Conservation (phyloP, 2,888 invertebrate genomes). For the Beris morrisii region DNA sequence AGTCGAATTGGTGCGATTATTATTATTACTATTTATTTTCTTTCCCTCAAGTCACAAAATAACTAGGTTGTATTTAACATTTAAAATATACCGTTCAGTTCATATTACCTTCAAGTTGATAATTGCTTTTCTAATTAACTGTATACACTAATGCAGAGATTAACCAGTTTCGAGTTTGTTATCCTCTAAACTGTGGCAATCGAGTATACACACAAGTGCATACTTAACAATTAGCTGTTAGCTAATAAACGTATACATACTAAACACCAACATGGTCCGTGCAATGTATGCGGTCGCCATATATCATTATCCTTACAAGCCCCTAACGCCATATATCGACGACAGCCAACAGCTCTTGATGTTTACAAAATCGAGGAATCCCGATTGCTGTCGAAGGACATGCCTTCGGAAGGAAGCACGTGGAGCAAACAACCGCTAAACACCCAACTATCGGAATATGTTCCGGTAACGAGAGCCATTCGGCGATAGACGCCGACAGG, state of each 20-base stretch:
- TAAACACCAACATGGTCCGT: conserved; percentile 37
- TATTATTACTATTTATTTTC: too few species aligned
- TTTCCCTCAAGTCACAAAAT: too few species aligned
- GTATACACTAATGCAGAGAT: too few species aligned
- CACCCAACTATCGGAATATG: conserved; percentile 9
- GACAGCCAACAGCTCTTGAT: conserved; percentile 15
- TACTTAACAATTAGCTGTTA: conserved; percentile 19
- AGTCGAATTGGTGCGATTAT: too few species aligned
- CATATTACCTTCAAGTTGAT: too few species aligned
- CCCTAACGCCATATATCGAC: conserved; percentile 1
- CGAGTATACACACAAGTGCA: too few species aligned
- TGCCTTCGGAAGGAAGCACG: conserved; percentile 24
- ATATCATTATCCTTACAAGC: conserved; percentile 36
- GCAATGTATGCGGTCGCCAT: conserved; percentile 39
- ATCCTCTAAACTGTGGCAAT: too few species aligned
- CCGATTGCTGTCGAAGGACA: conserved; percentile 21
- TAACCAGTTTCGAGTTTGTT: too few species aligned
- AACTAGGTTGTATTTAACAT: too few species aligned
- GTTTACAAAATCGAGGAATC: conserved; percentile 27
- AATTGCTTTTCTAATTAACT: too few species aligned
- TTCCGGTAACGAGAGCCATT: background rate
- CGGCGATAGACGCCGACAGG: background rate
- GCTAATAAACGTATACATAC: conserved; percentile 28
- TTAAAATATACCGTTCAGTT: too few species aligned
- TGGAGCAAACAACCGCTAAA: conserved; percentile 30